Base-by-base conservation (phyloP, 1,140 invertebrate genomes). In the Odontomachus brunneus region DNA sequence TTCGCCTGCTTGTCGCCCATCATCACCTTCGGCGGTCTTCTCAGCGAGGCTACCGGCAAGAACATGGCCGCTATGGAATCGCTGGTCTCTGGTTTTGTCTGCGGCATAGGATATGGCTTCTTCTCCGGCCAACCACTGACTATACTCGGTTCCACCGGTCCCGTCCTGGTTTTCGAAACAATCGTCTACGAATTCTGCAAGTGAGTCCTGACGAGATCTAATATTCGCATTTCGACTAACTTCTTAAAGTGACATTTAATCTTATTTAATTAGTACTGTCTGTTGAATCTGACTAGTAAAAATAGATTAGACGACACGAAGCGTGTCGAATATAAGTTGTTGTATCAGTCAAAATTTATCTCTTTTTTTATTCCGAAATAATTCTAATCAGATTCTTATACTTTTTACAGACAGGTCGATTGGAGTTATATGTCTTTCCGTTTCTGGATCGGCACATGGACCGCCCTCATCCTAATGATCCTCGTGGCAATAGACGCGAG, bases 51-150 rank as follows among this genome's bases (percentile, higher is more conserved):
- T 3, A 99, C 99, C 0, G 97, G 97, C 38, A 98, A 98, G 91
- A 97, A 99, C 91, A 99, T 99, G 97, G 99, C 99, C 3, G 99
- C 99, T 0, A 98, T 99, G 97, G 99, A 99, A 94, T 99, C 98
- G 69, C 95, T 99, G 1, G 96, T 99, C 62, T 98, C 98, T 57
- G 99, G 98, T 73, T 98, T 99, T 90, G 96, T 99, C 19, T 99
- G 98, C 92, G 99, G 99, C 2, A 96, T 99, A 86, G 95, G 98
- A 24, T 99, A 99, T 93, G 98, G 98, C 24, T 96, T 99, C 57
- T 99, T 99, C 95, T 98, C 98, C 86, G 99, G 99, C 7, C 99
- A 99, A 94, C 99, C 99, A 5, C 95, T 99, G 22, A 99, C 98
- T 65, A 98, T 99, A 89, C 95, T 99, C 59, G 99, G 99, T 44